Conservation (phyloP, 2,888 invertebrate genomes). For the Sepioteuthis lessoniana region DNA sequence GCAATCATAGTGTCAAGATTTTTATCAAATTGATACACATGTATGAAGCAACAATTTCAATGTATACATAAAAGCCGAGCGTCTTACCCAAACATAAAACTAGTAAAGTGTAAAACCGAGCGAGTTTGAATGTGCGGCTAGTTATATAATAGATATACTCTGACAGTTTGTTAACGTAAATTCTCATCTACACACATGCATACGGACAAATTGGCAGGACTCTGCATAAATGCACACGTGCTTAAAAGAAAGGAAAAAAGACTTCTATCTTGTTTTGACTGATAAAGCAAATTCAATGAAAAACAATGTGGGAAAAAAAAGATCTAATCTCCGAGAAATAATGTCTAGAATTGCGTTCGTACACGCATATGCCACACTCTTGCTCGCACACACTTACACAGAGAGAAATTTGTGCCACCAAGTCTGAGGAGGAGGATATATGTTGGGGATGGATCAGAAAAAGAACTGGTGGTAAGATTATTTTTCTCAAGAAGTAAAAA, state of each 20-base stretch:
- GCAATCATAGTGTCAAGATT: neutral
- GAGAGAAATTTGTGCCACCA: neutral
- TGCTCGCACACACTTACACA: neutral
- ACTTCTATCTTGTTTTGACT: neutral
- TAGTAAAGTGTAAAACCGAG: neutral
- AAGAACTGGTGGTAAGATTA: neutral
- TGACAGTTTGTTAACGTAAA: too few relatives aligned
- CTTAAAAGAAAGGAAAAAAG: neutral
- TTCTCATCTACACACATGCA: too few relatives aligned
- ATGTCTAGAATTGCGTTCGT: conserved; percentile 1
- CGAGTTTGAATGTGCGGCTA: too few relatives aligned
- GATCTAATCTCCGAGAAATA: neutral
- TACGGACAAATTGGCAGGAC: neutral
- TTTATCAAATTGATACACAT: neutral
- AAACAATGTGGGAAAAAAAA: neutral
- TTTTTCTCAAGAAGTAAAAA: neutral
- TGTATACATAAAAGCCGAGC: neutral
- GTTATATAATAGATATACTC: too few relatives aligned
- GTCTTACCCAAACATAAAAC: neutral
- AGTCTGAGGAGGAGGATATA: neutral
- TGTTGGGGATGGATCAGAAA: neutral
- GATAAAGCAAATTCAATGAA: neutral
- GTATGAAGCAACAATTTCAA: neutral
- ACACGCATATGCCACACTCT: neutral
- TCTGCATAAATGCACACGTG: neutral